Conservation (phyloP, 2,797 vertebrate species). For the Lepilemur septentrionalis region DNA sequence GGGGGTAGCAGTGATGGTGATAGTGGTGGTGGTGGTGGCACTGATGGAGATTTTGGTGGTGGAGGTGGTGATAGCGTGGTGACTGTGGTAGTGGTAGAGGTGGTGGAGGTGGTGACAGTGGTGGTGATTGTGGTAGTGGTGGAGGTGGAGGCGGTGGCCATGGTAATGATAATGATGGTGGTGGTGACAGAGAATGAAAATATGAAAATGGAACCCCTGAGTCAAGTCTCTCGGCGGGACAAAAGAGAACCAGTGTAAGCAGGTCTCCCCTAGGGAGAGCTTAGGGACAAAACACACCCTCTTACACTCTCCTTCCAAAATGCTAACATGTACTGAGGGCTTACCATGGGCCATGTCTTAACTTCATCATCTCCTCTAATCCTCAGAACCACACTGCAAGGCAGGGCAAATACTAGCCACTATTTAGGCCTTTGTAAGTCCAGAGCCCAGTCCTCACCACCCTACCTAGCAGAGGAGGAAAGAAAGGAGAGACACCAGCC, state of each 20-base stretch:
- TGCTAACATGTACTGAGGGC: not conserved
- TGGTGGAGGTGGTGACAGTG: not conserved
- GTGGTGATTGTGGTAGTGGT: rapidly evolving
- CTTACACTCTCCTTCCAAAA: not conserved
- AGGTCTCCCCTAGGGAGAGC: not conserved
- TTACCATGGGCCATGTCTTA: not conserved
- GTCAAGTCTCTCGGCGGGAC: not conserved
- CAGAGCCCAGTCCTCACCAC: not conserved
- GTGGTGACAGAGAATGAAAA: not conserved
- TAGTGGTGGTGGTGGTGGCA: not conserved
- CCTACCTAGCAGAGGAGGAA: not conserved
- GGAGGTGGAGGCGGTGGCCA: rapidly evolving
- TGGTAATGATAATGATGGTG: not conserved
- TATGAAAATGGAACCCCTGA: not conserved
- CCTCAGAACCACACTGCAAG: not conserved
- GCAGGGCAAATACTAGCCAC: not conserved
- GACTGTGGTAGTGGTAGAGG: rapidly evolving
- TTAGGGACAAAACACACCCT: not conserved
- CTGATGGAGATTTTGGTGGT: not conserved
- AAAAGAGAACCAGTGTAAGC: not conserved
- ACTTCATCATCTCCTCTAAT: not conserved
- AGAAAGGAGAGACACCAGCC: not conserved
- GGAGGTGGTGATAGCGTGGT: not conserved
- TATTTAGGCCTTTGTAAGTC: not conserved
- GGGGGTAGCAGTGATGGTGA: not conserved